phyloP scores from a whole-genome alignment of 2,888 invertebrate genomes.

The Sericinus montela region DNA sequence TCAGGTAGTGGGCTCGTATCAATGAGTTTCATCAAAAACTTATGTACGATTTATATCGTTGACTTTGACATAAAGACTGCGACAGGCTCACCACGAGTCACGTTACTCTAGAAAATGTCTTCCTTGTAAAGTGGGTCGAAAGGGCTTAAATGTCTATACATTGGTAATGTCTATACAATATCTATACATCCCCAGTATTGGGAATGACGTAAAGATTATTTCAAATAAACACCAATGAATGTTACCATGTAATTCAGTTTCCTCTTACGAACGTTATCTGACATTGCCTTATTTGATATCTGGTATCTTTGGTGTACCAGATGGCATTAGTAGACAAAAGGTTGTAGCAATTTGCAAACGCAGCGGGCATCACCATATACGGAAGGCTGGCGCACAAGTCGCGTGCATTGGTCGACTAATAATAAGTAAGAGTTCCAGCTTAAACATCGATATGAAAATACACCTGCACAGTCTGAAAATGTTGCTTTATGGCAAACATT shows the following conservation, averaged over 20 bases:
- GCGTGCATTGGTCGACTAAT: neutral
- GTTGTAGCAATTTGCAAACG: slow-evolving; percentile 73
- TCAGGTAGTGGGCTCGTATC: no score
- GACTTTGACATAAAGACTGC: no score
- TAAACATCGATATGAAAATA: neutral
- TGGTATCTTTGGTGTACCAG: slow-evolving; percentile 28
- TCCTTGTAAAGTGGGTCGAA: no score
- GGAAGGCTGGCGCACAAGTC: slow-evolving; percentile 33
- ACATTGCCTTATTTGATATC: slow-evolving; percentile 10
- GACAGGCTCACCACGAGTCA: no score
- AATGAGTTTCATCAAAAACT: no score
- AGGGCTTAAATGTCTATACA: no score
- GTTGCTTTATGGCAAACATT: neutral
- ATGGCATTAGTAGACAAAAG: slow-evolving; percentile 55
- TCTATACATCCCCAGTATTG: no score
- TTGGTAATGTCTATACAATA: no score
- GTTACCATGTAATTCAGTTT: slow-evolving; percentile 4
- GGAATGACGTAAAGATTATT: no score
- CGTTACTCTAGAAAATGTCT: no score
- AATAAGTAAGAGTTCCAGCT: neutral
- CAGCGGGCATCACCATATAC: slow-evolving; percentile 58
- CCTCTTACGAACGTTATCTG: slow-evolving; percentile 25
- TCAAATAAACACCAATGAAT: slow-evolving; percentile 2
- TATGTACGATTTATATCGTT: no score
- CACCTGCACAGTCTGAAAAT: slow-evolving; percentile 8